Conservation (phyloP, 2,888 invertebrate genomes). For the Caenorhabditis sp. region DNA sequence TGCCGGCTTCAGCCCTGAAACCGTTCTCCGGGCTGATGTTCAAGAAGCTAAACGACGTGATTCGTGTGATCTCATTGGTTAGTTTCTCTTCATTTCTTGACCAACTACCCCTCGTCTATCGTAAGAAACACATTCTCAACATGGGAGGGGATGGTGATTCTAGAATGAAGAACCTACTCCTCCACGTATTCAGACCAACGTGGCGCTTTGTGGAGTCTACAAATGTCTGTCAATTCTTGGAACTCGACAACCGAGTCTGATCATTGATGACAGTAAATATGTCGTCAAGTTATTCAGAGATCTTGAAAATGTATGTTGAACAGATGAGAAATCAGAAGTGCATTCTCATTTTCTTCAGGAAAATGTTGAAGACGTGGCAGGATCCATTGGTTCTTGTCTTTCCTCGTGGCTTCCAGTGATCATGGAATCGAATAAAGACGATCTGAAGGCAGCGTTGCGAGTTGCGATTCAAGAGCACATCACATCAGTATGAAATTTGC, state of each 20-base stretch:
- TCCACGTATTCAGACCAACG: slow-evolving; percentile 24
- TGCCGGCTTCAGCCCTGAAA: slow-evolving; percentile 60
- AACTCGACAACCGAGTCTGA: slow-evolving; percentile 46
- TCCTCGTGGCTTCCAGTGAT: slow-evolving; percentile 70
- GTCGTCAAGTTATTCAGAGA: slow-evolving; percentile 42
- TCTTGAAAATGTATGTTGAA: background rate
- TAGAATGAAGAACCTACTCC: slow-evolving; percentile 20
- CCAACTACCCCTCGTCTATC: background rate
- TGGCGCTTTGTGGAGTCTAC: slow-evolving; percentile 59
- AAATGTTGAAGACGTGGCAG: slow-evolving; percentile 61
- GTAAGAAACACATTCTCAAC: slow-evolving; percentile 9
- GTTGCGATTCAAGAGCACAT: slow-evolving; percentile 62
- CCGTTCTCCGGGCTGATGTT: slow-evolving; percentile 57
- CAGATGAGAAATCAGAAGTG: background rate
- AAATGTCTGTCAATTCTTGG: slow-evolving; percentile 67
- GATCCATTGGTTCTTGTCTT: slow-evolving; percentile 69
- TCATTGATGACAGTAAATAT: slow-evolving; percentile 50
- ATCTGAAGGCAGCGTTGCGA: slow-evolving; percentile 40
- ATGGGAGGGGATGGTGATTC: slow-evolving; percentile 18
- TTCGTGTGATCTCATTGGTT: slow-evolving; percentile 15
- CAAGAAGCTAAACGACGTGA: slow-evolving; percentile 35
- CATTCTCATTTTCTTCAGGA: no score
- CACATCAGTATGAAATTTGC: slow-evolving; percentile 18
- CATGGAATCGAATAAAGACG: slow-evolving; percentile 14
- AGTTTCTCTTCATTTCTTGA: slow-evolving; percentile 19